These are phyloP conservation scores for Aphrophora alni DNA, from an alignment of 2,888 invertebrate genomes.

Conservation along the genomic window DNA sequence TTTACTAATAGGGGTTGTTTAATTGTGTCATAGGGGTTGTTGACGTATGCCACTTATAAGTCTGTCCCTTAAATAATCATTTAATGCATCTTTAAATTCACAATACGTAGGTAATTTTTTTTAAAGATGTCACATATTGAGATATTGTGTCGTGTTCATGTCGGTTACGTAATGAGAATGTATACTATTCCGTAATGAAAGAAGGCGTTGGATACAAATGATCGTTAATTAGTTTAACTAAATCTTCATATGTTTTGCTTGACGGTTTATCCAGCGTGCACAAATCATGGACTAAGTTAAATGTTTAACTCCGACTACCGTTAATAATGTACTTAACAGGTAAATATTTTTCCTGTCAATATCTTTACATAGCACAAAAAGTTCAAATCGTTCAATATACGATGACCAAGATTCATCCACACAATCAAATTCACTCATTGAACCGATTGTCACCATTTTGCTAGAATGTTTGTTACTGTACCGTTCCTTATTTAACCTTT, in stretches of 20 bases:
- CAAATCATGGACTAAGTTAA: not conserved
- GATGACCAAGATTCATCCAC: not conserved
- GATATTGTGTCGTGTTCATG: not conserved
- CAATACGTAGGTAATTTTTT: not conserved
- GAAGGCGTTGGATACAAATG: not conserved
- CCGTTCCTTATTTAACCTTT: too few species aligned
- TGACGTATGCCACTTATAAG: not conserved
- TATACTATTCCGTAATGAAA: not conserved
- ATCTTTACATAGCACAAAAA: constrained; percentile 10
- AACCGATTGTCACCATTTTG: constrained; percentile 10
- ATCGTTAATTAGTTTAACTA: not conserved
- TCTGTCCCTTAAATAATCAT: constrained; percentile 6
- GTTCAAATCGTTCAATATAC: constrained; percentile 21
- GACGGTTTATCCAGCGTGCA: not conserved
- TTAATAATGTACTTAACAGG: constrained; percentile 3
- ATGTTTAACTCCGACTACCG: constrained; percentile 3
- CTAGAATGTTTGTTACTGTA: too few species aligned
- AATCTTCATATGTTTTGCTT: not conserved
- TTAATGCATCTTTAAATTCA: constrained; percentile 1
- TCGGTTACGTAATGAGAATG: not conserved
- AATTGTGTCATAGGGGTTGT: not conserved
- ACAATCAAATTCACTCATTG: not conserved
- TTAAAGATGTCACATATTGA: not conserved
- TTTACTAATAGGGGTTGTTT: not conserved
- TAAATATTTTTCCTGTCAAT: not conserved